These are phyloP conservation scores for Dromiciops gliroides DNA, from an alignment of 2,113 vertebrate species.

Conservation along the genomic window DNA sequence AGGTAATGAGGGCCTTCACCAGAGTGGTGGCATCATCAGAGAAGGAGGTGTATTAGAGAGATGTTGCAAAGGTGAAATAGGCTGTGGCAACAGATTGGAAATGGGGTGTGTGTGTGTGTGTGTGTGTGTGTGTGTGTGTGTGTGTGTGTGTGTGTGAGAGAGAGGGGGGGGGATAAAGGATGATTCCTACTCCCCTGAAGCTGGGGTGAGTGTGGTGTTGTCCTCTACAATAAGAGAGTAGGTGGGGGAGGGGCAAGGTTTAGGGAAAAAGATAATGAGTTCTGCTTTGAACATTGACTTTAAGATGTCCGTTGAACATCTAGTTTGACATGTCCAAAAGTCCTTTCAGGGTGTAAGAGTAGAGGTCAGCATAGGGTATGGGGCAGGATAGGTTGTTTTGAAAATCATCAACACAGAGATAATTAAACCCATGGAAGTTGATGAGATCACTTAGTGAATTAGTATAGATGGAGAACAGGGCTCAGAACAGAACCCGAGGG, in stretches of 20 bases:
- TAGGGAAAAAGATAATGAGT: not conserved
- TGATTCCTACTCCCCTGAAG: not conserved
- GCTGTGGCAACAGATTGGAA: no score
- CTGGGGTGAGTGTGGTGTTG: not conserved
- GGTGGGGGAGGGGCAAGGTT: not conserved
- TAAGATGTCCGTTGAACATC: not conserved
- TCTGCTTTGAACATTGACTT: not conserved
- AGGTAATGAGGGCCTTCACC: no score
- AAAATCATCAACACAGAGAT: not conserved
- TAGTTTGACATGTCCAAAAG: not conserved
- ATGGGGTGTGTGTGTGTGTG: no score
- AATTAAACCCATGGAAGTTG: not conserved
- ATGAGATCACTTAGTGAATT: not conserved
- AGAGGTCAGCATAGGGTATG: no score
- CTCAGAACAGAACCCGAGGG: not conserved
- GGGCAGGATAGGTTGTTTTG: no score
- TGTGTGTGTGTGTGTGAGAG: no score
- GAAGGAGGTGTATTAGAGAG: no score
- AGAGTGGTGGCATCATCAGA: no score
- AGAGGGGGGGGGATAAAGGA: not conserved
- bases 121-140: no score
- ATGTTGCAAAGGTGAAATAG: no score
- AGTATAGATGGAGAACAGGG: not conserved
- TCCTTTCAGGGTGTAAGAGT: not conserved
- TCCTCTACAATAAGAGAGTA: not conserved